Evolutionary conservation across 2,113 vertebrate species (phyloP).

Genomic region (Egretta garzetta): DNA sequence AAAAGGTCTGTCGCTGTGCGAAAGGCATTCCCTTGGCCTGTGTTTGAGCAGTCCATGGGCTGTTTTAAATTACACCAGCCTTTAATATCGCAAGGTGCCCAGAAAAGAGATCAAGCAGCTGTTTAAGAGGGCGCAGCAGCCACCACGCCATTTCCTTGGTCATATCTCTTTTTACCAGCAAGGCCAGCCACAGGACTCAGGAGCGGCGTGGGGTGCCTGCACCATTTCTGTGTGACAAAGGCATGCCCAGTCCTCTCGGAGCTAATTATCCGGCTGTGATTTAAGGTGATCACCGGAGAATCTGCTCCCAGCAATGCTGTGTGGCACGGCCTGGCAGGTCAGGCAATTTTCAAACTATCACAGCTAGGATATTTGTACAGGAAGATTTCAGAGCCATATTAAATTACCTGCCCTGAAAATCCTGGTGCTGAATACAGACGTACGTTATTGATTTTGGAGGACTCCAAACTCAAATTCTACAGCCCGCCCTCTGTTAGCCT

Average conservation of each 20-base stretch:
- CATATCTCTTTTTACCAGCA: not conserved
- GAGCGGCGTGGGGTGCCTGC: not conserved
- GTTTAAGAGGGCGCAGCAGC: not conserved
- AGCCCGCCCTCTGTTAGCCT: not conserved
- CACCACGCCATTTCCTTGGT: not conserved
- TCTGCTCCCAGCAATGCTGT: not conserved
- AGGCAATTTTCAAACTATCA: not conserved
- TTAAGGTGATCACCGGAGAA: not conserved
- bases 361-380: not conserved
- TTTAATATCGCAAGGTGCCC: not conserved
- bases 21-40: not conserved
- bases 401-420: constrained; percentile 25
- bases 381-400: constrained; percentile 14
- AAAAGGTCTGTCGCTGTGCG: not conserved
- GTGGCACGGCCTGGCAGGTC: not conserved
- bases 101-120: constrained; percentile 1
- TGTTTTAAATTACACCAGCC: not conserved
- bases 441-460: constrained; percentile 18
- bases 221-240: not conserved
- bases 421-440: constrained; percentile 1
- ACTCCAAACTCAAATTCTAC: not conserved
- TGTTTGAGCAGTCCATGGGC: not conserved
- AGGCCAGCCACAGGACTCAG: not conserved
- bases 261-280: not conserved
- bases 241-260: not conserved